These are phyloP conservation scores for Mesembrinibis cayennensis DNA, from an alignment of 2,113 vertebrate species.

Conservation along the genomic window DNA sequence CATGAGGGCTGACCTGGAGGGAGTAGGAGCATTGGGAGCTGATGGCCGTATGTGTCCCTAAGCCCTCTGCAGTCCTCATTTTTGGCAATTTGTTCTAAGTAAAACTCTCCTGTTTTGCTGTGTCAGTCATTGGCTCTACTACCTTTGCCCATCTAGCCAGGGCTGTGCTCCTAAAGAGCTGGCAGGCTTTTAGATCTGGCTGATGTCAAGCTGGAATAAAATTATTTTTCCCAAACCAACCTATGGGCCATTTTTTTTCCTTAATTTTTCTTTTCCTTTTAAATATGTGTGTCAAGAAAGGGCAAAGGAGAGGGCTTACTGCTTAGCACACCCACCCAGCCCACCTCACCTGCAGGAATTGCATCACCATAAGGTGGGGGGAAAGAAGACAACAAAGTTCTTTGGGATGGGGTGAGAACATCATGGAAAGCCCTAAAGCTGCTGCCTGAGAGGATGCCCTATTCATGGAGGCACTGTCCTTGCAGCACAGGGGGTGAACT, in stretches of 20 bases:
- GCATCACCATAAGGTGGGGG: neutral
- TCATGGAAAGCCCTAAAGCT: neutral
- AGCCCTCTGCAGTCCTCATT: neutral
- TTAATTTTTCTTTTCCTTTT: neutral
- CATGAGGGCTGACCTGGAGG: neutral
- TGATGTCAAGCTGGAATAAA: neutral
- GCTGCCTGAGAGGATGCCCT: neutral
- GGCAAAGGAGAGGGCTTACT: neutral
- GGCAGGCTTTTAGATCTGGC: neutral
- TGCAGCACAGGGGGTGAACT: neutral
- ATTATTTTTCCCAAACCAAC: neutral
- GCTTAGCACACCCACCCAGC: neutral
- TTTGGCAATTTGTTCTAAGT: neutral
- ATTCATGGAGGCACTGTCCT: neutral
- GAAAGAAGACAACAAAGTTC: neutral
- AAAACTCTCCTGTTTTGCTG: neutral
- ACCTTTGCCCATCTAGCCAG: neutral
- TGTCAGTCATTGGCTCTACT: neutral
- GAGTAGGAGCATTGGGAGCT: neutral
- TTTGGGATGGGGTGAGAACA: neutral
- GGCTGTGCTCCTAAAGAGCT: neutral
- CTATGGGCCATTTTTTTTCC: accelerated
- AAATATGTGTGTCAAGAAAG: neutral
- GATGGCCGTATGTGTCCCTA: neutral
- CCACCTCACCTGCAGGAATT: neutral